A percentile compares a stretch with the other conserved stretches of the same genome.
Conservation (phyloP, 1,140 invertebrate species). For the Caenorhabditis latens region DNA sequence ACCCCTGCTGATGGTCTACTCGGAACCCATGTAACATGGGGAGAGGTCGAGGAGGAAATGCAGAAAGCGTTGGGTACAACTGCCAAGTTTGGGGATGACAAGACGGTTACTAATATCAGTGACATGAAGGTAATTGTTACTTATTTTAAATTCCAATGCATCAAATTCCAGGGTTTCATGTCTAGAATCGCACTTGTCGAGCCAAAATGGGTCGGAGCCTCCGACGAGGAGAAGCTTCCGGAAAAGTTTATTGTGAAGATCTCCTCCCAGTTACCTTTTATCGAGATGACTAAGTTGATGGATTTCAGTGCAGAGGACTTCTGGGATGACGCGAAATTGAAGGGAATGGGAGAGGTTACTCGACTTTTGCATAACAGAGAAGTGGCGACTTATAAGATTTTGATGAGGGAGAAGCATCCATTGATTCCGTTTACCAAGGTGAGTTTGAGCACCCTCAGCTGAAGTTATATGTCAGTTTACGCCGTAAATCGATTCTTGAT, state of each 20-base stretch:
- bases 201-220: conserved; percentile 17
- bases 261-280: conserved; percentile 32
- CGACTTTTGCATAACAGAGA: conserved; percentile 47
- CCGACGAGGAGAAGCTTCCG: conserved; percentile 33
- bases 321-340: conserved; percentile 36
- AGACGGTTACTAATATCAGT: conserved; percentile 50
- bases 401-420: conserved; percentile 32
- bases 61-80: conserved; percentile 48
- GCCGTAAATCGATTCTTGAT: no score
- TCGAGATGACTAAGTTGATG: conserved; percentile 45
- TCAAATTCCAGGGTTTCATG: conserved; percentile 42
- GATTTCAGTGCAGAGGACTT: not conserved
- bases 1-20: conserved; percentile 46
- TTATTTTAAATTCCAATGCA: not conserved
- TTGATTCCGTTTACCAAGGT: conserved; percentile 48
- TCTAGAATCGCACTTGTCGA: conserved; percentile 53
- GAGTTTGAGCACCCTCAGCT: not conserved
- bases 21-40: conserved; percentile 59
- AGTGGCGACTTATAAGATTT: conserved; percentile 50
- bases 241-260: conserved; percentile 56
- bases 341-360: conserved; percentile 12
- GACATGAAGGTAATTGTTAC: conserved; percentile 41
- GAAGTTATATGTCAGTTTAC: not conserved
- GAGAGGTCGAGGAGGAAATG: conserved; percentile 54
- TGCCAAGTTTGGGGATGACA: conserved; percentile 52